These are phyloP conservation scores for Anolis sagrei DNA, from an alignment of 2,113 vertebrate genomes.

Conservation along the genomic window DNA sequence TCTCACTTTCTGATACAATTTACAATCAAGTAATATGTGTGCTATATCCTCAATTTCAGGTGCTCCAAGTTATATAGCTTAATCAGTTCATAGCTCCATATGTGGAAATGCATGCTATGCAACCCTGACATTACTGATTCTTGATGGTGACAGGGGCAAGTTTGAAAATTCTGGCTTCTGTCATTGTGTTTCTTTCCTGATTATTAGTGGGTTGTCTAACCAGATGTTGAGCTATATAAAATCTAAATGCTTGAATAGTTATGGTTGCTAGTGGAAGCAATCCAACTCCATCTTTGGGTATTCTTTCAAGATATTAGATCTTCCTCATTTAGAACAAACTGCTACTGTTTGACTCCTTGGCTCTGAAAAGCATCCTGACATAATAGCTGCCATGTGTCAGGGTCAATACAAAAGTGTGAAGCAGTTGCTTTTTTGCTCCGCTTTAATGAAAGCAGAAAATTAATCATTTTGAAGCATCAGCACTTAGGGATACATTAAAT, in stretches of 20 bases:
- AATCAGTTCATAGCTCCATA: too few species aligned
- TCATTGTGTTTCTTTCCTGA: neutral
- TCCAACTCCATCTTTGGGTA: neutral
- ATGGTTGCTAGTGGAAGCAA: neutral
- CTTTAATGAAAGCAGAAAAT: constrained; percentile 26
- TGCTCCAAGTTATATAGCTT: too few species aligned
- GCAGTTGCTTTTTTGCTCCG: constrained; percentile 7
- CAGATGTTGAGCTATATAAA: constrained; percentile 7
- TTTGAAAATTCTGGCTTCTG: neutral
- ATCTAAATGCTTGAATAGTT: constrained; percentile 9
- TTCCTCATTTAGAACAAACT: constrained; percentile 21
- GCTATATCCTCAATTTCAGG: too few species aligned
- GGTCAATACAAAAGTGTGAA: constrained; percentile 20
- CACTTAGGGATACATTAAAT: neutral
- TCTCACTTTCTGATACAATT: too few species aligned
- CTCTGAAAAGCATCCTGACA: constrained; percentile 16
- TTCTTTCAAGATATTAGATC: constrained; percentile 1
- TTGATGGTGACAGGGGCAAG: too few species aligned
- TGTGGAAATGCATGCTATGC: too few species aligned
- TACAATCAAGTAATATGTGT: too few species aligned
- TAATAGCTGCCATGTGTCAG: neutral
- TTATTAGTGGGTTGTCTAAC: neutral
- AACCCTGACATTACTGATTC: too few species aligned
- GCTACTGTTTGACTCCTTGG: constrained; percentile 27
- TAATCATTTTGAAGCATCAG: constrained; percentile 32